These are phyloP conservation scores for Julus scandinavius DNA, from an alignment of 2,888 invertebrate species.

Conservation along the genomic window DNA sequence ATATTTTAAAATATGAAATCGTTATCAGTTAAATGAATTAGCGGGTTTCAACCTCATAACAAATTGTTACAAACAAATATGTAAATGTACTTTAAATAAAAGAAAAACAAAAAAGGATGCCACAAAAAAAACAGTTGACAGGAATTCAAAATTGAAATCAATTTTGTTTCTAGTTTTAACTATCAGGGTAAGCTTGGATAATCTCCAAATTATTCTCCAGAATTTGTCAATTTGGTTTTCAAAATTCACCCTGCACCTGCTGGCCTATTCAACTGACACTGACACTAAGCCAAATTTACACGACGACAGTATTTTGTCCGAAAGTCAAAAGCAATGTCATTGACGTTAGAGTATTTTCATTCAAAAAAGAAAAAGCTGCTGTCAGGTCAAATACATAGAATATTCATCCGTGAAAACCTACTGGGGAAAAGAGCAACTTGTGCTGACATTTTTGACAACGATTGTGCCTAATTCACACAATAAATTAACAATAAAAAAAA, in stretches of 20 bases:
- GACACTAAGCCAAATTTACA: neutral
- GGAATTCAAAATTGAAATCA: neutral
- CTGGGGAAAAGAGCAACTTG: neutral
- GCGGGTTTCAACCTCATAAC: too few relatives aligned
- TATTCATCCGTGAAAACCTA: neutral
- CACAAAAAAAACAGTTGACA: neutral
- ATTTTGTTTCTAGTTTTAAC: neutral
- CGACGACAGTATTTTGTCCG: neutral
- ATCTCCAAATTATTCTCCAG: neutral
- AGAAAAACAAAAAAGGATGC: too few relatives aligned
- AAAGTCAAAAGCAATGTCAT: neutral
- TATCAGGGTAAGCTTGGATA: neutral
- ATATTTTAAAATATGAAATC: neutral
- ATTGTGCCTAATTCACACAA: neutral
- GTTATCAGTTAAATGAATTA: too few relatives aligned
- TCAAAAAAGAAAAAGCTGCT: neutral
- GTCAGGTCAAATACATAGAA: neutral
- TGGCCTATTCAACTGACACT: neutral
- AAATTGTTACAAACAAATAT: too few relatives aligned
- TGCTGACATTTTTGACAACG: neutral
- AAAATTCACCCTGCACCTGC: neutral
- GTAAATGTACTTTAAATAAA: too few relatives aligned
- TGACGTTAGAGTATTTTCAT: neutral
- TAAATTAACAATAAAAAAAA: neutral
- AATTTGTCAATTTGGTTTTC: neutral